Conservation (phyloP, 2,888 invertebrate genomes). For the Pandemis corylana region DNA sequence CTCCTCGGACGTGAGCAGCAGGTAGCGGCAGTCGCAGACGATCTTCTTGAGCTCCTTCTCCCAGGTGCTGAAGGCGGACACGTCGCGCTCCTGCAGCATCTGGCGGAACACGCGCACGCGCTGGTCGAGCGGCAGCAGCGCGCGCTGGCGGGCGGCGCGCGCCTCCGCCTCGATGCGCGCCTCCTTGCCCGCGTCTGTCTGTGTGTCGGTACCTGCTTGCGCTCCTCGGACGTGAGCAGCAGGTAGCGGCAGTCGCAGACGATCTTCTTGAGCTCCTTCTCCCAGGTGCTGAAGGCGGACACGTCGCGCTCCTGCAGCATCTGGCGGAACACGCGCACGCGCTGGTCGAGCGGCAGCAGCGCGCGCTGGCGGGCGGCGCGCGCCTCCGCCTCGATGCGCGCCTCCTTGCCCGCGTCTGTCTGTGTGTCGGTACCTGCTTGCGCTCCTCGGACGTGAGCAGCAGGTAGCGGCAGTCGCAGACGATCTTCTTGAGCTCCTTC, state of each 20-base stretch:
- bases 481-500: constrained; percentile 99
- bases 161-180: constrained; percentile 91
- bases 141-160: constrained; percentile 91
- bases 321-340: constrained; percentile 97
- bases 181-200: constrained; percentile 95
- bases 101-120: constrained; percentile 97
- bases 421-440: too few species aligned
- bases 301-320: constrained; percentile 99
- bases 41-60: constrained; percentile 99
- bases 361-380: constrained; percentile 93
- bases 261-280: constrained; percentile 99
- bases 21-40: constrained; percentile 98
- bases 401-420: constrained; percentile 96
- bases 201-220: too few species aligned
- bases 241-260: constrained; percentile 99
- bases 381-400: constrained; percentile 90
- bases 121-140: constrained; percentile 96
- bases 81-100: constrained; percentile 98
- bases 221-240: constrained; percentile 97
- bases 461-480: constrained; percentile 98
- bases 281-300: constrained; percentile 99
- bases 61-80: constrained; percentile 99
- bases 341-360: constrained; percentile 95
- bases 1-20: constrained; percentile 97
- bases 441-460: constrained; percentile 98